Evolutionary conservation across 2,797 vertebrate species (phyloP), one percentile per base, ranked within the genome.

Genomic region (Rhynchotus rufescens): DNA sequence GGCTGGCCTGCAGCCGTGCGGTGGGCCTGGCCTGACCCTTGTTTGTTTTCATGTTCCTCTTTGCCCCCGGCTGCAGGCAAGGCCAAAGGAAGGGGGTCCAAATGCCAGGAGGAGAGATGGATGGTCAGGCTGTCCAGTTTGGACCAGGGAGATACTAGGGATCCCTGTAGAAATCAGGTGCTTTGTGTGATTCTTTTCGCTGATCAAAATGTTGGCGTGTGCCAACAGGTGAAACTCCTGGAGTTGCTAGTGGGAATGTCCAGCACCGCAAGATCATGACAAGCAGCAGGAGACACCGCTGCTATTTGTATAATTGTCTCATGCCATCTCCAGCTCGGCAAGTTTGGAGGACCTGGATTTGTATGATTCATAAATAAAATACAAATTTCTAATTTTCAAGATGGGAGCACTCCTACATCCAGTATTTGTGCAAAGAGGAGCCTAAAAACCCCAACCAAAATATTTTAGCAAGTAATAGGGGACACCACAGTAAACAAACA

Each of bases 361-460:
- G 3, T 20, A 2, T 38, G 30, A 84, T 3, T 66, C 56, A 52
- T 47, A n/a, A 6, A 44, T 44, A 44, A 84, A 49, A 44, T 66
- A 68, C 36, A 62, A n/a, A 15, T 4, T 15, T 21, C 26, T 68
- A 2, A 26, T 61, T 57, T n/a, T 5, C 0, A 17, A 28, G 16
- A 67, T 73, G 17, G 14, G 9, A 61, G 9, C 36, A 56, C 6
- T 62, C 75, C 28, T 62, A 52, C 14, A 23, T 30, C 16, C 52
- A 64, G 3, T 61, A n/a, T 5, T 87, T 94, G 87, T 93, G 73
- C 69, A 84, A 95, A 87, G 51, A 64, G 87, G 93, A 90, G 7
- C 26, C 30, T 15, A 56, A 74, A 89, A 83, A 85, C 65, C 26
- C 38, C 11, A 84, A 78, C 22, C 30, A 84, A 94, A 92, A 77